These are phyloP conservation scores for Cancer borealis DNA, from an alignment of 2,888 invertebrate genomes.

Conservation along the genomic window DNA sequence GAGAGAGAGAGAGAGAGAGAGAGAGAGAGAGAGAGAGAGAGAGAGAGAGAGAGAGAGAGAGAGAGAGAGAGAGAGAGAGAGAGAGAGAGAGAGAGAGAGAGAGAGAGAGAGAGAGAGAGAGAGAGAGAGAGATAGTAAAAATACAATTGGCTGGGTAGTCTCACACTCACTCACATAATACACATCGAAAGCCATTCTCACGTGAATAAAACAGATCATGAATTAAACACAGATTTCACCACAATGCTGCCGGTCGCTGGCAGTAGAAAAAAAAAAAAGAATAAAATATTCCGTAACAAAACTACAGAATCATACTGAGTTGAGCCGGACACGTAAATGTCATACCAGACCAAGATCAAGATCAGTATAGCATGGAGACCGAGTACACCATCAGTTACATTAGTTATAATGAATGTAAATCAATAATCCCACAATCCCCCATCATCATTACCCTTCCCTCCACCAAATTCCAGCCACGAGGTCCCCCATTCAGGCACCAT, in stretches of 20 bases:
- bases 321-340: neutral
- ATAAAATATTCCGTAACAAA: neutral
- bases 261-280: neutral
- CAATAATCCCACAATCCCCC: neutral
- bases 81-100: neutral
- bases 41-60: conserved; percentile 50
- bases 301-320: neutral
- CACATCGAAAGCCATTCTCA: neutral
- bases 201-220: neutral
- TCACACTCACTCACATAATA: neutral
- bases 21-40: conserved; percentile 59
- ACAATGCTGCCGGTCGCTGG: neutral
- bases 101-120: neutral
- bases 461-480: neutral
- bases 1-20: conserved; percentile 45
- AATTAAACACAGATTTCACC: neutral
- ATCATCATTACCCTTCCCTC: conserved; percentile 2
- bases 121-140: neutral
- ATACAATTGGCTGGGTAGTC: neutral
- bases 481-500: neutral
- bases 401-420: conserved; percentile 16
- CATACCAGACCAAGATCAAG: neutral
- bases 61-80: conserved; percentile 12
- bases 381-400: neutral
- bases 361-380: neutral